Percentiles rank a stretch among this genome's conserved stretches.
Conservation (phyloP, 1,140 invertebrate species). For the Drosophila auraria region DNA sequence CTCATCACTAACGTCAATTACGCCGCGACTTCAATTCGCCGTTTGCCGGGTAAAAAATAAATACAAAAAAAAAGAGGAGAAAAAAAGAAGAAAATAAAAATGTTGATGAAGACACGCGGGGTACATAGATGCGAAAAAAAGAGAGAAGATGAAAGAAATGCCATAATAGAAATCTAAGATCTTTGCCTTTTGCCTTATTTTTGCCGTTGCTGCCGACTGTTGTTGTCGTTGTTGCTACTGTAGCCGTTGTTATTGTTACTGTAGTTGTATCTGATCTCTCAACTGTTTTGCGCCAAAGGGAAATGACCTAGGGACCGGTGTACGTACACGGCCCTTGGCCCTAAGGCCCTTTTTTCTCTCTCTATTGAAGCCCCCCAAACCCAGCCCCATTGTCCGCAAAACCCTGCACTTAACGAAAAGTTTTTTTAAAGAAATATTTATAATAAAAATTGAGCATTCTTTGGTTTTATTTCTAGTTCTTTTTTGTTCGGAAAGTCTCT, state of each 20-base stretch:
- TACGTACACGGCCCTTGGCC: constrained; percentile 23
- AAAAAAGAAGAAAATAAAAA: constrained; percentile 41
- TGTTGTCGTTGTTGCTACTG: not conserved
- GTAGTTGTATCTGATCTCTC: constrained; percentile 35
- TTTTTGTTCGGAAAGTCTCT: too few species aligned
- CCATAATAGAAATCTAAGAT: constrained; percentile 65
- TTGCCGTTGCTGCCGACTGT: not conserved
- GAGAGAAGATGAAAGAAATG: constrained; percentile 42
- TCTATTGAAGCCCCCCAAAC: constrained; percentile 1
- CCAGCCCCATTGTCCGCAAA: constrained; percentile 13
- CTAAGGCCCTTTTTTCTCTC: constrained; percentile 19
- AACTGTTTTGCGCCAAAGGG: constrained; percentile 41
- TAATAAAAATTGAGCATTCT: too few species aligned
- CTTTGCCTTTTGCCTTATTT: constrained; percentile 31
- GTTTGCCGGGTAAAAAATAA: constrained; percentile 40
- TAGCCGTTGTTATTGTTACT: constrained; percentile 4
- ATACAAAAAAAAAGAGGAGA: constrained; percentile 14
- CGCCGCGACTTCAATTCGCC: constrained; percentile 56
- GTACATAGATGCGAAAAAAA: constrained; percentile 24
- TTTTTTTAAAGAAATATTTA: too few species aligned
- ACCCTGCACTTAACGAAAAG: not conserved
- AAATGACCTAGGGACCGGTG: constrained; percentile 41
- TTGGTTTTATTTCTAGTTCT: too few species aligned
- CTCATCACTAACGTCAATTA: constrained; percentile 76
- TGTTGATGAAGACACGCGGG: constrained; percentile 22